Percentiles rank a stretch among this genome's conserved stretches.
phyloP scores from a whole-genome alignment of 2,797 vertebrate species.

The Neosilurus hyrtlii region DNA sequence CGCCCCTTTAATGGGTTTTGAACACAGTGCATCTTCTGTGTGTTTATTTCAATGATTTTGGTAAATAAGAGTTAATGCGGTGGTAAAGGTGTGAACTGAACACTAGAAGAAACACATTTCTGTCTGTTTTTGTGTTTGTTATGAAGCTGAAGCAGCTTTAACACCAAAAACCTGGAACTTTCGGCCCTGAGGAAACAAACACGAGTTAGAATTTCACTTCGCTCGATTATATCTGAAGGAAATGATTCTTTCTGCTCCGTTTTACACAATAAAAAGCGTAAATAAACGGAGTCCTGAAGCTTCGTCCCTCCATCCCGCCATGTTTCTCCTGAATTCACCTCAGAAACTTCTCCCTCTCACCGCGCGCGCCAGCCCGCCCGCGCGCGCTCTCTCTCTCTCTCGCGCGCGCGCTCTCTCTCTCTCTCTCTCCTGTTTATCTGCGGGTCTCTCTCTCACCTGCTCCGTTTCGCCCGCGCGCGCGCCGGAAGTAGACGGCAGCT shows the following conservation, averaged over 20 bases:
- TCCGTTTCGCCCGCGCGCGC: constrained; percentile 48
- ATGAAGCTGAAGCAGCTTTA: background rate
- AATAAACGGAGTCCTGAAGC: too few species aligned
- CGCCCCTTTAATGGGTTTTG: background rate
- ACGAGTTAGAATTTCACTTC: background rate
- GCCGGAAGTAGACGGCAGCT: constrained; percentile 61
- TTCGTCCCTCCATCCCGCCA: background rate
- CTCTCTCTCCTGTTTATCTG: background rate
- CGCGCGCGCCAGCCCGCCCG: background rate
- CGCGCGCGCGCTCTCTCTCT: background rate
- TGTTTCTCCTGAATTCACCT: background rate
- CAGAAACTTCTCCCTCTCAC: background rate
- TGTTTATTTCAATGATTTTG: too few species aligned
- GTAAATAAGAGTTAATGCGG: background rate
- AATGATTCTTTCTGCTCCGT: background rate
- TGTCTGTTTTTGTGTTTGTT: background rate
- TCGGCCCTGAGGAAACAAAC: background rate
- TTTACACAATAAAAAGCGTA: too few species aligned
- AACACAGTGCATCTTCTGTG: background rate
- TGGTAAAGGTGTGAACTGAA: background rate
- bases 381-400: background rate
- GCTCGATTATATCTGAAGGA: background rate
- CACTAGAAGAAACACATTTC: background rate
- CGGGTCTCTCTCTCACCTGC: constrained; percentile 52
- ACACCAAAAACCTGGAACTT: background rate